Evolutionary conservation across 1,140 invertebrate species (phyloP).

Genomic region (Octopus sinensis): DNA sequence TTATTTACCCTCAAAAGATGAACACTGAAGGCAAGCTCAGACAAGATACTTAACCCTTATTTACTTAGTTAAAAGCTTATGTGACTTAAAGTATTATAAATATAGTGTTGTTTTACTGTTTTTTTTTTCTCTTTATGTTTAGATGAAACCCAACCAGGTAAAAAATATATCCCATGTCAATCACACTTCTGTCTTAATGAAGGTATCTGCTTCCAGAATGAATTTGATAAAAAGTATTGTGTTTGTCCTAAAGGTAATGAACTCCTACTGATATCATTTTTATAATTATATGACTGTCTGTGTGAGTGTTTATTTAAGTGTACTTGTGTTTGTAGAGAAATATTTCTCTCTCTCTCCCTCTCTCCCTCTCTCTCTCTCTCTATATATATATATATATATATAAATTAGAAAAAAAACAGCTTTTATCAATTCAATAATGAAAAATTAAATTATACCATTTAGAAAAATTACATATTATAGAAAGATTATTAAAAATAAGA

Average conservation of each 20-base stretch:
- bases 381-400: slow-evolving; percentile 1
- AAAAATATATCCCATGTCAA: slow-evolving; percentile 18
- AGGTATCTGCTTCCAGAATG: slow-evolving; percentile 25
- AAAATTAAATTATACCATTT: no score
- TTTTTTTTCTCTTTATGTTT: neutral
- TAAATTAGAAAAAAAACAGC: neutral
- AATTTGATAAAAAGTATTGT: slow-evolving; percentile 20
- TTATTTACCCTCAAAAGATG: no score
- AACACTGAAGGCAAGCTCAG: no score
- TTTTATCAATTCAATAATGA: no score
- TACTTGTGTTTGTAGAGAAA: no score
- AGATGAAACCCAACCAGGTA: slow-evolving; percentile 18
- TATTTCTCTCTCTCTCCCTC: no score
- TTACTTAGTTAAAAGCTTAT: no score
- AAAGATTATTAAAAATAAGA: no score
- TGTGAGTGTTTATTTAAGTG: neutral
- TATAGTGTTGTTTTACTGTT: neutral
- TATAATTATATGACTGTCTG: neutral
- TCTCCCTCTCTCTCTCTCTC: no score
- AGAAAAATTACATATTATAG: no score
- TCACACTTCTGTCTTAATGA: slow-evolving; percentile 29
- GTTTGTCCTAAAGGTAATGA: slow-evolving; percentile 30
- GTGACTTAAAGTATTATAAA: no score
- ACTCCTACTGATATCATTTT: neutral
- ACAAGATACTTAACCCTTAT: no score